Percentiles rank a stretch among this genome's conserved stretches.
These are phyloP conservation scores for Takifugu ocellatus DNA, from an alignment of 2,797 vertebrate genomes.

Conservation along the genomic window DNA sequence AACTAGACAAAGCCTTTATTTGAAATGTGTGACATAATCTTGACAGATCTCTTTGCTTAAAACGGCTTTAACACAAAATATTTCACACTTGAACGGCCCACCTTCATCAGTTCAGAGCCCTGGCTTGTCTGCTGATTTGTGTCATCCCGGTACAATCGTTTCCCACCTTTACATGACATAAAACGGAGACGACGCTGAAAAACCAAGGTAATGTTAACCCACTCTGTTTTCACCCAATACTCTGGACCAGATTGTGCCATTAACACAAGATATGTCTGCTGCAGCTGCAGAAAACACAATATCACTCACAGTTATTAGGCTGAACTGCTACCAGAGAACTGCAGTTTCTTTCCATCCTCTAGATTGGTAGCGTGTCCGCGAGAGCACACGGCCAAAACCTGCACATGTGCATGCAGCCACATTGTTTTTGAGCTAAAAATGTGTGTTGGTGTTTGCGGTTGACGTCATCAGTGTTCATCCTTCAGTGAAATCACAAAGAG, in stretches of 20 bases:
- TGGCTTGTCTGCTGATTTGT: constrained; percentile 34
- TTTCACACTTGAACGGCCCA: constrained; percentile 56
- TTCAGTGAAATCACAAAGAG: constrained; percentile 21
- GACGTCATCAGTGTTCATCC: neutral
- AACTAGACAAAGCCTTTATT: constrained; percentile 43
- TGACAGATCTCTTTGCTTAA: constrained; percentile 58
- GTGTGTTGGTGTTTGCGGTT: constrained; percentile 6
- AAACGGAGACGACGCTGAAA: constrained; percentile 12
- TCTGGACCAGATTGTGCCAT: constrained; percentile 27
- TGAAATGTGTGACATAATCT: constrained; percentile 57
- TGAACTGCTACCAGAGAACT: constrained; percentile 43
- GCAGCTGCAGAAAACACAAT: constrained; percentile 28
- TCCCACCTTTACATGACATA: constrained; percentile 12
- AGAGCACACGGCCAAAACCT: constrained; percentile 25
- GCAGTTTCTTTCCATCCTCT: constrained; percentile 41
- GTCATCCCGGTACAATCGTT: constrained; percentile 23
- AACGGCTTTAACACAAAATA: constrained; percentile 51
- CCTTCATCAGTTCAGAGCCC: constrained; percentile 32
- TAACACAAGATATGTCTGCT: constrained; percentile 8
- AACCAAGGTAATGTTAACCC: constrained; percentile 25
- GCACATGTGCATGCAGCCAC: constrained; percentile 9
- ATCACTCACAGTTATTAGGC: constrained; percentile 47
- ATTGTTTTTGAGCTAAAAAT: constrained; percentile 1
- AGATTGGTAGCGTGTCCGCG: constrained; percentile 30
- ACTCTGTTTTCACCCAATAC: constrained; percentile 19